Evolutionary conservation across 2,888 invertebrate genomes (phyloP).

Genomic region (Synanthedon vespiformis): DNA sequence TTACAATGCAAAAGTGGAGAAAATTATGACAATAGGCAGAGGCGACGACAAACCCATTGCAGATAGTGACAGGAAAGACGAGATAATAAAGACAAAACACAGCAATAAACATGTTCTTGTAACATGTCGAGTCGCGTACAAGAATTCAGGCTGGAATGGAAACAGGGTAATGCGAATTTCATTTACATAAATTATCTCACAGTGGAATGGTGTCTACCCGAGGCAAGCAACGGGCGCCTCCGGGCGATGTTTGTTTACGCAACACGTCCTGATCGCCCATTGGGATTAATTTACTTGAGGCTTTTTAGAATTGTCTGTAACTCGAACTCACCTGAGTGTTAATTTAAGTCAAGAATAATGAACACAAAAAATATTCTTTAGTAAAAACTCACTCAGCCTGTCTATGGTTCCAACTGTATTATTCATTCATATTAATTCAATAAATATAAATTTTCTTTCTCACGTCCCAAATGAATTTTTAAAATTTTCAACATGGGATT

Average conservation of each 20-base stretch:
- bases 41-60: conserved; percentile 17
- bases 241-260: conserved; percentile 40
- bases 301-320: conserved; percentile 17
- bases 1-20: conserved; percentile 11
- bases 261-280: conserved; percentile 39
- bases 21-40: conserved; percentile 37
- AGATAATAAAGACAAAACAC: conserved; percentile 56
- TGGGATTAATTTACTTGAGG: conserved; percentile 45
- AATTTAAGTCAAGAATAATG: too few species aligned
- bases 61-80: conserved; percentile 41
- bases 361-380: too few species aligned
- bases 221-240: conserved; percentile 25
- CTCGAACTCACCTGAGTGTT: neutral
- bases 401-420: too few species aligned
- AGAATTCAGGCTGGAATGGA: conserved; percentile 34
- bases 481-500: too few species aligned
- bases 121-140: conserved; percentile 41
- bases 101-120: conserved; percentile 51
- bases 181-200: conserved; percentile 64
- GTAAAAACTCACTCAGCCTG: too few species aligned
- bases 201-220: conserved; percentile 40
- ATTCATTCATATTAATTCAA: too few species aligned
- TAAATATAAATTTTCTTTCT: too few species aligned
- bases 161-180: conserved; percentile 60
- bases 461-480: too few species aligned